phyloP scores from a whole-genome alignment of 2,113 vertebrate genomes.

The Gnathonemus echidnorhynchus region DNA sequence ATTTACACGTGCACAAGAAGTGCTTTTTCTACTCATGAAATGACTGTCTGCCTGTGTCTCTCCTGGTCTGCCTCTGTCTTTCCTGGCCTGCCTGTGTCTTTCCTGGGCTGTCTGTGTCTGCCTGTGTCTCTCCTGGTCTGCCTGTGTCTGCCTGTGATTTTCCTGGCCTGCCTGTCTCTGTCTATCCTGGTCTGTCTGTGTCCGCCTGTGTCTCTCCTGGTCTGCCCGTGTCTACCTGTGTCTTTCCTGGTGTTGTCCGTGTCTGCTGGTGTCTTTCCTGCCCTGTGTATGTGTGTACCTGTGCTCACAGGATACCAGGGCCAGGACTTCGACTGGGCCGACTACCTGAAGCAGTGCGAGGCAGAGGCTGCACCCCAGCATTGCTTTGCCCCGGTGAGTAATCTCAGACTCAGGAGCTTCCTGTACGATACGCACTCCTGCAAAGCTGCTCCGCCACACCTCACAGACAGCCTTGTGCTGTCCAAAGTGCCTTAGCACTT shows the following conservation, averaged over 20 bases:
- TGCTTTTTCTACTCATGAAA: background rate
- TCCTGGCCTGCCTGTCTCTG: too few relatives aligned
- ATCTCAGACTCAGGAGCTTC: background rate
- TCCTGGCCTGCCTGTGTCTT: background rate
- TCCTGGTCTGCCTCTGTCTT: background rate
- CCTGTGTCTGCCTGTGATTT: too few relatives aligned
- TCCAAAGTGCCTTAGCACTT: background rate
- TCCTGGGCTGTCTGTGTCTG: too few relatives aligned
- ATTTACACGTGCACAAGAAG: background rate
- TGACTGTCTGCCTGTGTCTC: background rate
- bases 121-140: too few relatives aligned
- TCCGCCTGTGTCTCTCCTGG: too few relatives aligned
- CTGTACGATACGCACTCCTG: background rate
- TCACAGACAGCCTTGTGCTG: background rate
- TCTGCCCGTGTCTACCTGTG: too few relatives aligned
- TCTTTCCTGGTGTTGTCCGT: background rate
- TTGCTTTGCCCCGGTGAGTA: conserved; percentile 82
- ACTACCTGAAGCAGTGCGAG: conserved; percentile 89
- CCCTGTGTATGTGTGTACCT: background rate
- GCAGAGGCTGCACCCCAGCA: conserved; percentile 86
- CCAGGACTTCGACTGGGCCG: conserved; percentile 94
- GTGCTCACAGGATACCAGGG: conserved; percentile 71
- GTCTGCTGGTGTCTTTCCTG: background rate
- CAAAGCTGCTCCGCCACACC: background rate
- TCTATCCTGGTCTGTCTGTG: too few relatives aligned